Conservation (phyloP, 2,113 vertebrate species). For the Pterocles burchelli region DNA sequence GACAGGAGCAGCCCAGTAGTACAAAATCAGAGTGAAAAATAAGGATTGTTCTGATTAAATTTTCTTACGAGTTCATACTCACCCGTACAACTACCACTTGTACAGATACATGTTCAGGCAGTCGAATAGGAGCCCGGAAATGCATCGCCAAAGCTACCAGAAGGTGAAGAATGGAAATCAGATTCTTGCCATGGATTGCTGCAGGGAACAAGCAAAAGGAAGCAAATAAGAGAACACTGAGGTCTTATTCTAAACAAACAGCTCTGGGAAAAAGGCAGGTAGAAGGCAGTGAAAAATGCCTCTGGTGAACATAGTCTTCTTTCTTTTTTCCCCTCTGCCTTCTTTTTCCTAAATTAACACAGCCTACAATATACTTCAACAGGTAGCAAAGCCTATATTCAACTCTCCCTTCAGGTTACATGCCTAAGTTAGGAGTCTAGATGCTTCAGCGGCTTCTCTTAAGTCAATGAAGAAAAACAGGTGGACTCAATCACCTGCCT, state of each 20-base stretch:
- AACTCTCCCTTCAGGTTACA: not conserved
- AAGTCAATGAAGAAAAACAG: not conserved
- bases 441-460: not conserved
- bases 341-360: not conserved
- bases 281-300: not conserved
- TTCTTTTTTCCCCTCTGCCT: not conserved
- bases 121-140: constrained; percentile 89
- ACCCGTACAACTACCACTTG: constrained; percentile 93
- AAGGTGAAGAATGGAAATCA: constrained; percentile 90
- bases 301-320: not conserved
- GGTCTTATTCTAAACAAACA: not conserved
- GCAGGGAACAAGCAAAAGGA: not conserved
- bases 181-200: constrained; percentile 94
- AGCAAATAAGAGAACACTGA: not conserved
- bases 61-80: not conserved
- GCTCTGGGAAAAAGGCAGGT: not conserved
- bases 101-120: constrained; percentile 91
- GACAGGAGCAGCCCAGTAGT: not conserved
- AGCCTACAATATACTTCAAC: not conserved
- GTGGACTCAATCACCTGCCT: not conserved
- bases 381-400: not conserved
- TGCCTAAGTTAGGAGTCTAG: not conserved
- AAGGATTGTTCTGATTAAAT: not conserved
- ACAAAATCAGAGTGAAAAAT: not conserved
- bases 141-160: constrained; percentile 91